phyloP scores from a whole-genome alignment of 1,140 invertebrate species.

The Pogonomyrmex barbatus region DNA sequence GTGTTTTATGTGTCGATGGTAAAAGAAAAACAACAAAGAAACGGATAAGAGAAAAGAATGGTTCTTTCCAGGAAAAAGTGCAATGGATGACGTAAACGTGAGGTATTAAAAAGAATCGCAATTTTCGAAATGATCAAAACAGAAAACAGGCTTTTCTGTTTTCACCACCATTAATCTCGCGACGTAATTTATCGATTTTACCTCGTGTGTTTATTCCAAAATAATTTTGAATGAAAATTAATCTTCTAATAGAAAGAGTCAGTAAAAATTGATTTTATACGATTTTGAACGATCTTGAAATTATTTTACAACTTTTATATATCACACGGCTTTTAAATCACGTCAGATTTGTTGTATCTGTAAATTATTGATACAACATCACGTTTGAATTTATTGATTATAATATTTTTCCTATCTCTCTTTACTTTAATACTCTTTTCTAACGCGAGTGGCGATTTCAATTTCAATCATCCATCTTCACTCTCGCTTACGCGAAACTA shows the following conservation, averaged over 20 bases:
- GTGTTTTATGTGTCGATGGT: constrained; percentile 21
- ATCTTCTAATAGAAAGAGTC: constrained; percentile 4
- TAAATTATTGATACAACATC: neutral
- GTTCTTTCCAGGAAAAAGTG: neutral
- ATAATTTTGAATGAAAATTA: constrained; percentile 24
- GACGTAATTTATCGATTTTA: constrained; percentile 21
- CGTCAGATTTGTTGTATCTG: neutral
- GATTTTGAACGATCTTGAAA: neutral
- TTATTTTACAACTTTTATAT: neutral
- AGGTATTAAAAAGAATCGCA: constrained; percentile 5
- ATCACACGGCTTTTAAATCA: neutral
- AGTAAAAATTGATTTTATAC: constrained; percentile 5
- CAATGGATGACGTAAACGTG: neutral
- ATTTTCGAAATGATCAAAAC: neutral
- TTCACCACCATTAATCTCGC: constrained; percentile 5
- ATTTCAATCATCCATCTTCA: neutral
- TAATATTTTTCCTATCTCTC: neutral
- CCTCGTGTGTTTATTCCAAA: neutral
- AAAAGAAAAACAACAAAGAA: neutral
- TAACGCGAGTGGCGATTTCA: neutral
- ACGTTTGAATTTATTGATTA: neutral
- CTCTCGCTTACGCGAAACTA: constrained; percentile 1
- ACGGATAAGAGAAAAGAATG: neutral
- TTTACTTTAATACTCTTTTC: neutral
- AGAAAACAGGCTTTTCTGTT: no score